These are phyloP conservation scores for Cyphomyrus discorhynchus DNA, from an alignment of 2,113 vertebrate genomes.

Conservation along the genomic window DNA sequence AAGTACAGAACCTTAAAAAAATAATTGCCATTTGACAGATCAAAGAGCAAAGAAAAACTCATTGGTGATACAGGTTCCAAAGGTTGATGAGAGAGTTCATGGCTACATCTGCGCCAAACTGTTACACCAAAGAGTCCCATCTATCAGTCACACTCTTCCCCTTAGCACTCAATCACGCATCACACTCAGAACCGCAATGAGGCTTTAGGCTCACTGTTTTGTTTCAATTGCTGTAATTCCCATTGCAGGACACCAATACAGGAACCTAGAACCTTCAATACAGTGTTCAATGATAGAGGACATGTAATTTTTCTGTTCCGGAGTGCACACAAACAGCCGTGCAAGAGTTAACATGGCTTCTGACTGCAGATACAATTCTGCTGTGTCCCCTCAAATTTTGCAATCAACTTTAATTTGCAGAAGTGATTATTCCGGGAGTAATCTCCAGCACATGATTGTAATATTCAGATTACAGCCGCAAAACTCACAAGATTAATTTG, in stretches of 20 bases:
- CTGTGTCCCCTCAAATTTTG: background rate
- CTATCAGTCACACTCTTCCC: background rate
- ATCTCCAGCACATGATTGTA: background rate
- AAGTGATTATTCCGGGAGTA: background rate
- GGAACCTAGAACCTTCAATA: background rate
- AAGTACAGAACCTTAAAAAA: background rate
- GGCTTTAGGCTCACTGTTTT: background rate
- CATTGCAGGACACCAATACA: background rate
- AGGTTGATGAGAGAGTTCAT: background rate
- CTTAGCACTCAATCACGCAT: background rate
- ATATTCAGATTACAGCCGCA: background rate
- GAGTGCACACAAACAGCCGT: background rate
- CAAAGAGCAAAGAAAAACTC: background rate
- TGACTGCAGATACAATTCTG: background rate
- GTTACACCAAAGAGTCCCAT: background rate
- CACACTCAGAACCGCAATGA: background rate
- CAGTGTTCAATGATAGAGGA: background rate
- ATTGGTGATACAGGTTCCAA: background rate
- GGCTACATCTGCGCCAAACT: background rate
- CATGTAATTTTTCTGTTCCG: background rate
- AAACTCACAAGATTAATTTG: background rate
- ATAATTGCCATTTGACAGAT: background rate
- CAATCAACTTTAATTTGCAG: background rate
- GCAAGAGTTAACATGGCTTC: background rate
- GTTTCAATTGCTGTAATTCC: background rate